A percentile compares a stretch with the other conserved stretches of the same genome.
Evolutionary conservation across 1,140 invertebrate genomes (phyloP).

Genomic region (Drosophila orena): DNA sequence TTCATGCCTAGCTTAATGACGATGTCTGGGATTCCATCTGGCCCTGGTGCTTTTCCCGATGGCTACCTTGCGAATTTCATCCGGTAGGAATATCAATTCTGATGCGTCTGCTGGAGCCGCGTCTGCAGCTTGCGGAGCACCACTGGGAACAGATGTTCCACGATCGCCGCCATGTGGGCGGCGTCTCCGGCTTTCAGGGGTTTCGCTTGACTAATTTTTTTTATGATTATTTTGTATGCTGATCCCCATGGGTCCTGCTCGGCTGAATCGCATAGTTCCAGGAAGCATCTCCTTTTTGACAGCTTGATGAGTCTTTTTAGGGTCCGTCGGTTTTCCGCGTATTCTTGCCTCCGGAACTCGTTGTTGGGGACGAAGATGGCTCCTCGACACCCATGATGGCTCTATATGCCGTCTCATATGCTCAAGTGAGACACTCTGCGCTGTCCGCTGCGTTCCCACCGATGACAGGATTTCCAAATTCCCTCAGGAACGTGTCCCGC

Average conservation of each 20-base stretch:
- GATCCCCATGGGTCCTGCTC: neutral
- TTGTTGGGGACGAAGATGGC: neutral
- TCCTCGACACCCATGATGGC: neutral
- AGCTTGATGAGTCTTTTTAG: neutral
- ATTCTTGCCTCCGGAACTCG: neutral
- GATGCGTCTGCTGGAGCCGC: no score
- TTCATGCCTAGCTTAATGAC: neutral
- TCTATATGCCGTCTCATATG: no score
- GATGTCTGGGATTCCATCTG: neutral
- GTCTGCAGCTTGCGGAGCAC: neutral
- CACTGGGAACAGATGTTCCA: neutral
- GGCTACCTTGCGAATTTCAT: neutral
- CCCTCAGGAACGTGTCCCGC: no score
- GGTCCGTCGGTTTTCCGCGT: neutral
- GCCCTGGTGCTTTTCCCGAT: neutral
- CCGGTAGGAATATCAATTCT: neutral
- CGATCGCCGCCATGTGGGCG: neutral
- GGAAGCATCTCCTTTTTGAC: neutral
- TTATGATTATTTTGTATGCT: neutral
- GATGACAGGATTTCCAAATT: no score
- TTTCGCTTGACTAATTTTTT: neutral
- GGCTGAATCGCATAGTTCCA: neutral
- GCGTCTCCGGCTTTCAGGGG: neutral
- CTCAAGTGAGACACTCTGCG: no score
- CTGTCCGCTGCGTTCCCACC: no score